phyloP scores from a whole-genome alignment of 53 echinoderm and acorn worm genomes.

The Crossaster papposus region DNA sequence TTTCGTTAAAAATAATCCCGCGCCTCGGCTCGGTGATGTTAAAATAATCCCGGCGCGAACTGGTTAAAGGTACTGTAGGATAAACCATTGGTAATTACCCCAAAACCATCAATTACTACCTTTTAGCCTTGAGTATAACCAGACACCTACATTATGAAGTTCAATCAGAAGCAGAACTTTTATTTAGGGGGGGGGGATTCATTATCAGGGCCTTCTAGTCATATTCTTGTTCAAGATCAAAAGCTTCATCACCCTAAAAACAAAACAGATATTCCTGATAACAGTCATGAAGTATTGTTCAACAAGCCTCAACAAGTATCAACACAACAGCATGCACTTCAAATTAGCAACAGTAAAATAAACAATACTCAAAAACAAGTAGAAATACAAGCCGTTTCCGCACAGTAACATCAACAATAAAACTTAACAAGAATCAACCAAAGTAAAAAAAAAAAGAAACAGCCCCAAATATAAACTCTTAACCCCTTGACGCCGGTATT shows the following conservation, averaged over 20 bases:
- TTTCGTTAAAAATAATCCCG: too few species aligned
- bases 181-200: too few species aligned
- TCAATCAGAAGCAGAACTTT: too few species aligned
- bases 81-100: too few species aligned
- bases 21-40: too few species aligned
- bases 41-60: too few species aligned
- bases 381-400: not conserved
- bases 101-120: too few species aligned
- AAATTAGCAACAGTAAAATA: not conserved
- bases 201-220: not conserved
- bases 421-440: not conserved
- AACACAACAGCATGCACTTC: conserved; percentile 4
- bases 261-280: not conserved
- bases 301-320: not conserved
- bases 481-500: too few species aligned
- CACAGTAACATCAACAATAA: not conserved
- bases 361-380: not conserved
- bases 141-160: too few species aligned
- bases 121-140: too few species aligned
- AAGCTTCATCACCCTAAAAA: not conserved
- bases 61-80: too few species aligned
- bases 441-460: not conserved
- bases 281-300: not conserved
- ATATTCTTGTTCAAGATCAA: not conserved
- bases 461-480: not conserved